Evolutionary conservation across 2,888 invertebrate species (phyloP).

Genomic region (Disparrhopalites patrizii): DNA sequence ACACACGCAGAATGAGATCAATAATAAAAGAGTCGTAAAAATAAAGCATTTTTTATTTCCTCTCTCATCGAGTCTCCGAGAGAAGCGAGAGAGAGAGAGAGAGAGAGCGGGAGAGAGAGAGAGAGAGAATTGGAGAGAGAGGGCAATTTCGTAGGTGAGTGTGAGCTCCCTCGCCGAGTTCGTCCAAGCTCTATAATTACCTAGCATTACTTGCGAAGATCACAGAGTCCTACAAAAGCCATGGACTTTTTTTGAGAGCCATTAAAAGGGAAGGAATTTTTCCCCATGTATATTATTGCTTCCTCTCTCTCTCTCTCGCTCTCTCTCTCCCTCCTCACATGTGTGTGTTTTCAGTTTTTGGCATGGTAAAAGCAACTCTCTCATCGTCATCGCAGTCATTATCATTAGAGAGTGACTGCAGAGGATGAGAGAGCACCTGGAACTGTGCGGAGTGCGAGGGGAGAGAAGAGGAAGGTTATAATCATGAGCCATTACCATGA

Average conservation of each 20-base stretch:
- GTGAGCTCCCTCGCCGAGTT: too few species aligned
- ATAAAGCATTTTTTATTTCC: too few species aligned
- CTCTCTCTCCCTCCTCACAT: neutral
- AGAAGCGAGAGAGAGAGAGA: too few species aligned
- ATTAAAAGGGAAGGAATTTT: slow-evolving; percentile 1
- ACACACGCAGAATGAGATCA: too few species aligned
- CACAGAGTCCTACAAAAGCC: neutral
- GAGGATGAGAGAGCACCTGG: neutral
- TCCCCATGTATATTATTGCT: neutral
- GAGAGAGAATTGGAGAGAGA: neutral
- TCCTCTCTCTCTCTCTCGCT: neutral
- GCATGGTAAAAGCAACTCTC: neutral
- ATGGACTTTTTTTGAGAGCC: neutral
- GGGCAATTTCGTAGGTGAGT: too few species aligned
- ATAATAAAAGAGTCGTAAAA: too few species aligned
- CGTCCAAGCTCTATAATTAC: slow-evolving; percentile 24
- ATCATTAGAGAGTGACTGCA: neutral
- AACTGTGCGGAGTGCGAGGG: neutral
- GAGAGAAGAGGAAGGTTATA: slow-evolving; percentile 28
- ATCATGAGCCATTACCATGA: slow-evolving; percentile 34
- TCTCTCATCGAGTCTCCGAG: too few species aligned
- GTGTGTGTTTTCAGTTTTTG: neutral
- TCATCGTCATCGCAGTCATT: neutral
- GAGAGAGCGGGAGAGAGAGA: too few species aligned
- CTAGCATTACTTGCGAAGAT: slow-evolving; percentile 26